Evolutionary conservation across 2,888 invertebrate species (phyloP).

Genomic region (Nomada lathburiana): DNA sequence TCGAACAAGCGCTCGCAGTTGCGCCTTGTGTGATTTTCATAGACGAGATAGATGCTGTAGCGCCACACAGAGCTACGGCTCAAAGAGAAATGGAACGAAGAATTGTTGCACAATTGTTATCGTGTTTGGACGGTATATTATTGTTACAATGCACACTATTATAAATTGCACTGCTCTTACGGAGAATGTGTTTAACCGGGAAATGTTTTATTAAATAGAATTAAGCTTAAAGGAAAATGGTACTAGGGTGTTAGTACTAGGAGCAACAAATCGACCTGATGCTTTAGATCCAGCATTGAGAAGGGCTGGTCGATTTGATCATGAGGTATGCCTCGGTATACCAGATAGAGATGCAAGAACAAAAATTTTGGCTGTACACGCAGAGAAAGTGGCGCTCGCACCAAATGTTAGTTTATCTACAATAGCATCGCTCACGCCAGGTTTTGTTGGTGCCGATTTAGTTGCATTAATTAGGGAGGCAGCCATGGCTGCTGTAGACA

Average conservation of each 20-base stretch:
- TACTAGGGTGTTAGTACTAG: constrained; percentile 92
- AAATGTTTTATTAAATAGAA: constrained; percentile 43
- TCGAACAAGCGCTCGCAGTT: constrained; percentile 91
- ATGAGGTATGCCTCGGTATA: constrained; percentile 97
- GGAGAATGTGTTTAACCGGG: neutral
- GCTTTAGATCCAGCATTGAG: constrained; percentile 96
- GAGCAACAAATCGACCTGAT: constrained; percentile 98
- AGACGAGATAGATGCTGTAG: constrained; percentile 99
- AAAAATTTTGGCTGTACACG: constrained; percentile 91
- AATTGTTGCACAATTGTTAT: constrained; percentile 96
- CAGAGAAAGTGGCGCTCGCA: constrained; percentile 89
- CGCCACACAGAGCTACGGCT: constrained; percentile 94
- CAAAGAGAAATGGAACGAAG: constrained; percentile 98
- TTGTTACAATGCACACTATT: neutral
- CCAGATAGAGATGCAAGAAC: constrained; percentile 93
- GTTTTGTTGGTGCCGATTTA: constrained; percentile 98
- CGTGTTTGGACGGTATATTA: constrained; percentile 92
- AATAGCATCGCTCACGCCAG: constrained; percentile 95
- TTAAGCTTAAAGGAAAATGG: constrained; percentile 85
- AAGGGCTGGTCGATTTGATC: constrained; percentile 96
- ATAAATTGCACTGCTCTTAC: neutral
- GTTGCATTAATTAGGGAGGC: constrained; percentile 94
- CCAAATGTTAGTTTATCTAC: constrained; percentile 89
- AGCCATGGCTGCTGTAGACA: constrained; percentile 93
- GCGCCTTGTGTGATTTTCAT: constrained; percentile 96